Evolutionary conservation across 64 coral and sea anemone genomes (phyloP), one percentile per base, ranked within the genome.

Genomic region (Dendrophyllia cribrosa): DNA sequence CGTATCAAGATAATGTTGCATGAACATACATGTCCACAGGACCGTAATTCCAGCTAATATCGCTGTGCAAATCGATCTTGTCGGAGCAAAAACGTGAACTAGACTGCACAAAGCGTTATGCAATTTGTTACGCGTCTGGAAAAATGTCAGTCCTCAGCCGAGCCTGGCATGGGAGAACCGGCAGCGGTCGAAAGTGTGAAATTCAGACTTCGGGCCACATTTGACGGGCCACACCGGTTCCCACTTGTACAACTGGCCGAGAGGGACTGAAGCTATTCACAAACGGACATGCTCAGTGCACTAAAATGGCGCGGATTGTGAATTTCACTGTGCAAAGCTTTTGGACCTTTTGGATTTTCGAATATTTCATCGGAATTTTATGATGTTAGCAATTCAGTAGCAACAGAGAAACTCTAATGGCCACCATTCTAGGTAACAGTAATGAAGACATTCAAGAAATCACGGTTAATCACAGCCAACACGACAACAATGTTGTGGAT

Each of bases 301-400:
- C 19, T 83, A 83, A 83, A 83, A 66, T 83, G 79, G 79, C 79
- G 79, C 59, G 79, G 43, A 66, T 66, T 64, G 79, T 83, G 79
- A 83, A 83, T 48, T 6, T 60, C 20, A 34, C 34, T 34, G 34
- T 34, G 34, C 34, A 1, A 10, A 46, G 25, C n/a, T n/a, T n/a
- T n/a, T n/a, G n/a, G 23, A 70, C 23, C 7, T 7, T 70, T 70
- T 75, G 72, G 47, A 51, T 50, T 9, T 64, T 24, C 6, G 75
- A 77, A 77, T 6, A 77, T 26, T 23, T 55, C 21, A 58, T 79
- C 55, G 77, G 77, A 53, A 79, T 83, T 48, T 14, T 51, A 65
- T 19, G 67, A 84, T 21, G 46, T 11, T 66, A 84, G n/a, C 8
- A 67, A 26, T 25, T 51, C 20, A 50, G 1, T 22, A 68, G 0